These are phyloP conservation scores for Diploscapter pachys DNA, from an alignment of 1,140 invertebrate genomes.

Conservation along the genomic window DNA sequence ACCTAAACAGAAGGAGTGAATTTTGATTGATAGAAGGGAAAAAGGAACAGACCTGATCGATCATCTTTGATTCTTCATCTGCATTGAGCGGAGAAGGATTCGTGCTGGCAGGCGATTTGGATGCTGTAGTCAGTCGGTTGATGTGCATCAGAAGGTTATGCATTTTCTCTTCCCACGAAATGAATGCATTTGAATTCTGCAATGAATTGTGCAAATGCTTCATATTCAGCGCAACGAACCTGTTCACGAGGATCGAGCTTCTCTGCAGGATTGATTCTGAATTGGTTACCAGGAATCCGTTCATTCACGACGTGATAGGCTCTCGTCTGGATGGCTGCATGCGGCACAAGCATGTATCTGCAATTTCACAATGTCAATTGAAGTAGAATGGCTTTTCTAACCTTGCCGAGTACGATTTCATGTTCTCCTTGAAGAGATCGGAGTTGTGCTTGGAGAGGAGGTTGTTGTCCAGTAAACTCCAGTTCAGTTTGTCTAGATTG, in stretches of 20 bases:
- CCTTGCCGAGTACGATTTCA: conserved; percentile 53
- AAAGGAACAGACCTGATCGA: not conserved
- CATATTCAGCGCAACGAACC: no score
- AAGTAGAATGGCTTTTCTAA: conserved; percentile 10
- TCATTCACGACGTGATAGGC: not conserved
- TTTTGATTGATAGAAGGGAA: no score
- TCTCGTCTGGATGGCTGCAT: not conserved
- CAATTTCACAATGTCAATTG: no score
- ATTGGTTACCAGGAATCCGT: not conserved
- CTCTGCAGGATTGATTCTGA: not conserved
- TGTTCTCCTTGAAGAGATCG: conserved; percentile 43
- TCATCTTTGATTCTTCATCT: conserved; percentile 2
- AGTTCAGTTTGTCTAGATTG: conserved; percentile 51
- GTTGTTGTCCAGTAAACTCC: conserved; percentile 42
- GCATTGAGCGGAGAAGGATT: no score
- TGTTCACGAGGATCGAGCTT: no score
- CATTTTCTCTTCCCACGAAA: no score
- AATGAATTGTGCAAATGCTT: no score
- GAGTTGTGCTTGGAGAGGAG: conserved; percentile 32
- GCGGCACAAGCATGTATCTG: conserved; percentile 10
- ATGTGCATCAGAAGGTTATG: conserved; percentile 8
- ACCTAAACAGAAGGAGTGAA: not conserved
- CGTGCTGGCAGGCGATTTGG: no score
- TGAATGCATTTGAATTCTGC: no score
- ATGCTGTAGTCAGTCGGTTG: not conserved